Evolutionary conservation across 2,888 invertebrate species (phyloP).

Genomic region (Cantharis lateralis): DNA sequence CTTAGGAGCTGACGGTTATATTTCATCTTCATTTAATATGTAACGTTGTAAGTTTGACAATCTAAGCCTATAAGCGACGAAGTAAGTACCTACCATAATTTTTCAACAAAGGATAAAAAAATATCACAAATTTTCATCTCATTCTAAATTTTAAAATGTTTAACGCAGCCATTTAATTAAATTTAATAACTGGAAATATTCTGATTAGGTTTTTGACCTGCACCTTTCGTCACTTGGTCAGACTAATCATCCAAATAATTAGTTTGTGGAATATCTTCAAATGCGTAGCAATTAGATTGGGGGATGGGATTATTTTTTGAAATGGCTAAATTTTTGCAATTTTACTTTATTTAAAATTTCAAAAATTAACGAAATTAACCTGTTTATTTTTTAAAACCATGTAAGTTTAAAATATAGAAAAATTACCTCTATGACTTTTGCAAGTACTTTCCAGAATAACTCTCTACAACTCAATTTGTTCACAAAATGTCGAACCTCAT

Average conservation of each 20-base stretch:
- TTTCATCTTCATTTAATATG: conserved; percentile 27
- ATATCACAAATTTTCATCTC: background rate
- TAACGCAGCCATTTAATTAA: background rate
- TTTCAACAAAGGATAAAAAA: background rate
- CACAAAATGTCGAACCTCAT: background rate
- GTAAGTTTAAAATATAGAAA: background rate
- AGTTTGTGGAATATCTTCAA: too few species aligned
- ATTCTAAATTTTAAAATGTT: background rate
- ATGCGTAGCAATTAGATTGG: too few species aligned
- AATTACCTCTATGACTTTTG: background rate
- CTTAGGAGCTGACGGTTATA: conserved; percentile 21
- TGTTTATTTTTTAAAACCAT: too few species aligned
- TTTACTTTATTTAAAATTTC: too few species aligned
- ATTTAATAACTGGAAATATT: too few species aligned
- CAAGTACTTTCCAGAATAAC: background rate
- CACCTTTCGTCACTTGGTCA: too few species aligned
- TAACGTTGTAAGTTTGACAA: background rate
- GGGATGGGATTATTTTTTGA: too few species aligned
- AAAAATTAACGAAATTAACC: too few species aligned
- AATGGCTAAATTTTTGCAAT: too few species aligned
- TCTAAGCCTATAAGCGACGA: background rate
- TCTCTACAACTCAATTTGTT: background rate
- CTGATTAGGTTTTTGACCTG: too few species aligned
- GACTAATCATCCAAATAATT: too few species aligned
- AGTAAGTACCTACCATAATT: background rate